Conservation (phyloP, 2,888 invertebrate species). For the Oscheius sp. region DNA sequence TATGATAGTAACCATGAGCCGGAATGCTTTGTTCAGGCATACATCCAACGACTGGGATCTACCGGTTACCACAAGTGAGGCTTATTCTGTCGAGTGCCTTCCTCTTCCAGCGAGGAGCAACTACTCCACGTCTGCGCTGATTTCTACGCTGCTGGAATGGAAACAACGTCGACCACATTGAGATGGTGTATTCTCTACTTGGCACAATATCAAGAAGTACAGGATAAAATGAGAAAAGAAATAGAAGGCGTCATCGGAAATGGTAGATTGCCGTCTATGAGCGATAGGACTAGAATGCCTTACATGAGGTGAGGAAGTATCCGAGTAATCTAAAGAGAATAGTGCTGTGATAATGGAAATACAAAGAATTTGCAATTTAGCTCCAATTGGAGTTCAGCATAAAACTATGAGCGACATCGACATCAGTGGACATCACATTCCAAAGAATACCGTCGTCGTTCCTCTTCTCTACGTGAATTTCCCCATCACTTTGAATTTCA, state of each 20-base stretch:
- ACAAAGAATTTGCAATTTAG: slow-evolving; percentile 47
- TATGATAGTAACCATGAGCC: slow-evolving; percentile 23
- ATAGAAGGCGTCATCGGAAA: slow-evolving; percentile 43
- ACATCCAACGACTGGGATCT: slow-evolving; percentile 36
- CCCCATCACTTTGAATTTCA: too few relatives aligned
- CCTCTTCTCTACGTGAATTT: slow-evolving; percentile 27
- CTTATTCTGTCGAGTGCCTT: background rate
- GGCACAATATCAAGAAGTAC: slow-evolving; percentile 51
- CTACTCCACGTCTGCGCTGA: slow-evolving; percentile 39
- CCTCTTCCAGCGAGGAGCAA: slow-evolving; percentile 14
- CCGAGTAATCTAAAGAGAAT: too few relatives aligned
- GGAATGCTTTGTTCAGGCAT: slow-evolving; percentile 51
- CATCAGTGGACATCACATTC: slow-evolving; percentile 33
- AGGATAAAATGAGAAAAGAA: slow-evolving; percentile 52
- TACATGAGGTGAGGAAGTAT: slow-evolving; percentile 41
- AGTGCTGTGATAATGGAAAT: slow-evolving; percentile 46
- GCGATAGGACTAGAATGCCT: slow-evolving; percentile 46
- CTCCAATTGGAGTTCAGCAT: slow-evolving; percentile 40
- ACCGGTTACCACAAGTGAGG: background rate
- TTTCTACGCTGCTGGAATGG: slow-evolving; percentile 64
- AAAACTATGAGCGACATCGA: slow-evolving; percentile 25
- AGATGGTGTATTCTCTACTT: slow-evolving; percentile 53
- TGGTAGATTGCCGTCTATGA: slow-evolving; percentile 41
- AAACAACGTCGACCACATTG: slow-evolving; percentile 56
- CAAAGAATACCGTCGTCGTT: slow-evolving; percentile 37